Percentiles rank a stretch among this genome's conserved stretches.
phyloP scores from a whole-genome alignment of 2,797 vertebrate species.

The Urophycis tenuis region DNA sequence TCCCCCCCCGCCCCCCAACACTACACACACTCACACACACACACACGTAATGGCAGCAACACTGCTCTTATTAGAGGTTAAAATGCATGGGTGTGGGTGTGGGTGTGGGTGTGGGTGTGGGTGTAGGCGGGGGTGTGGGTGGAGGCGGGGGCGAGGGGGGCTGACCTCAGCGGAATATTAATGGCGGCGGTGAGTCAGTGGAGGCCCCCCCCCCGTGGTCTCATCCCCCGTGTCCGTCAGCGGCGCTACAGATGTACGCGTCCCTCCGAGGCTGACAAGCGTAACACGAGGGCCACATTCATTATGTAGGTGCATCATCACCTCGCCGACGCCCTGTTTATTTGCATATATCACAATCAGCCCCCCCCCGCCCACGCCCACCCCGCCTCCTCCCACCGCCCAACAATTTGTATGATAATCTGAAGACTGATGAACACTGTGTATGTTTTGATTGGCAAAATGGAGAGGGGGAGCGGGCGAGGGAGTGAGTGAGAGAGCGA shows the following conservation, averaged over 20 bases:
- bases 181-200: constrained; percentile 51
- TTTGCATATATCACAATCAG: constrained; percentile 62
- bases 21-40: background rate
- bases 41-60: constrained; percentile 10
- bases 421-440: constrained; percentile 47
- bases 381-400: constrained; percentile 11
- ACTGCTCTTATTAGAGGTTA: constrained; percentile 3
- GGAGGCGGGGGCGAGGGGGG: constrained; percentile 13
- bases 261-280: constrained; percentile 8
- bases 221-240: constrained; percentile 61
- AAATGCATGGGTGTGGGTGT: background rate
- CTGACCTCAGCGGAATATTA: constrained; percentile 47
- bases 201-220: constrained; percentile 19
- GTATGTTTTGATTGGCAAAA: constrained; percentile 43
- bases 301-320: constrained; percentile 62
- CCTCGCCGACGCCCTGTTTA: constrained; percentile 37
- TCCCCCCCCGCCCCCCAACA: too few relatives aligned
- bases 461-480: background rate
- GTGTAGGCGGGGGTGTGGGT: constrained; percentile 26
- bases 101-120: constrained; percentile 3
- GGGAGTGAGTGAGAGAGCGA: constrained; percentile 9
- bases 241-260: constrained; percentile 58
- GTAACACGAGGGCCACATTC: constrained; percentile 59
- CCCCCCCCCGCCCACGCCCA: background rate
- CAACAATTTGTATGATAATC: constrained; percentile 64